phyloP scores from a whole-genome alignment of 2,888 invertebrate genomes.

The Harpalus rufipes region DNA sequence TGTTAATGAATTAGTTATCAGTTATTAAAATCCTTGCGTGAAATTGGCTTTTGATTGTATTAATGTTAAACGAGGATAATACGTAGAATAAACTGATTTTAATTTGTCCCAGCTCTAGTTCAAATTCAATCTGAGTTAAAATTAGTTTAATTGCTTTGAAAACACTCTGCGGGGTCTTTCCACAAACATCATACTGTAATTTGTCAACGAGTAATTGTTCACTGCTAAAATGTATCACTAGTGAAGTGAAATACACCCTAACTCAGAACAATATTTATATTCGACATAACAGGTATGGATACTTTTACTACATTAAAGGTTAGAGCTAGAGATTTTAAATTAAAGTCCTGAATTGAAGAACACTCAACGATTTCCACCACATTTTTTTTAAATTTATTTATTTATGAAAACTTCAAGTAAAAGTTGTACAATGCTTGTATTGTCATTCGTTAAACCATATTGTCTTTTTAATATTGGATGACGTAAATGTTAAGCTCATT shows the following conservation, averaged over 20 bases:
- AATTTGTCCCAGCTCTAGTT: neutral
- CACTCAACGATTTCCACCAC: too few relatives aligned
- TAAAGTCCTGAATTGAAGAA: too few relatives aligned
- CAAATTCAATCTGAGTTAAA: constrained; percentile 6
- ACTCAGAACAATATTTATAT: neutral
- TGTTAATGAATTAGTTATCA: constrained; percentile 41
- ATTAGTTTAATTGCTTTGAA: constrained; percentile 6
- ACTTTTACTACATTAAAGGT: too few relatives aligned
- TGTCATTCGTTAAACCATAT: too few relatives aligned
- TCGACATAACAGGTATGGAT: neutral
- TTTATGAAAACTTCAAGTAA: too few relatives aligned
- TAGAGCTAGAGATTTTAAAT: too few relatives aligned
- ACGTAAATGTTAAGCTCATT: too few relatives aligned
- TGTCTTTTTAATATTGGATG: too few relatives aligned
- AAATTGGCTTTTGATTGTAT: neutral
- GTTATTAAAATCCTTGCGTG: constrained; percentile 33
- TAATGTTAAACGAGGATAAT: neutral
- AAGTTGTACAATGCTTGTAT: too few relatives aligned
- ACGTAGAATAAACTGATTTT: constrained; percentile 3
- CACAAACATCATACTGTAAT: constrained; percentile 6
- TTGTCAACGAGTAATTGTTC: constrained; percentile 1
- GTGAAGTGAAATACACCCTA: neutral
- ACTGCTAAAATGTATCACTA: neutral
- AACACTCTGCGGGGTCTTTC: neutral
- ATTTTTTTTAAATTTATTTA: too few relatives aligned